Base-by-base conservation (phyloP, 1,140 invertebrate species). In the Cephus cinctus region DNA sequence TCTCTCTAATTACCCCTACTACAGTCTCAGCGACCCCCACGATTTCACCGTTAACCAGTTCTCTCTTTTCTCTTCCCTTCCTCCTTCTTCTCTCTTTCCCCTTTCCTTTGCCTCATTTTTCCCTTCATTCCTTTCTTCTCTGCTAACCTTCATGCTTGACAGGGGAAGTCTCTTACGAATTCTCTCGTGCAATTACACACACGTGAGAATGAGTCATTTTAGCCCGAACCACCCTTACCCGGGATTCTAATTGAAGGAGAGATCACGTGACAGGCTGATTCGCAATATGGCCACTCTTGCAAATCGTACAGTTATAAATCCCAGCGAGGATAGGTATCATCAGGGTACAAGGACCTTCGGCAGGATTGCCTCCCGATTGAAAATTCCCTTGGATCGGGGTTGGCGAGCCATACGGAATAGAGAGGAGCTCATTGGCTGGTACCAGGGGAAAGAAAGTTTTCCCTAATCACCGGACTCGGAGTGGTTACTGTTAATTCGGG, bases 401-500 rank as follows among this genome's bases (percentile, higher is more conserved):
- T 61, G n/a, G n/a, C n/a, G n/a, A n/a, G n/a, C n/a, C n/a, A n/a
- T n/a, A n/a, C n/a, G n/a, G n/a, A n/a, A n/a, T n/a, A n/a, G n/a
- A n/a, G n/a, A n/a, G n/a, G n/a, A n/a, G n/a, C n/a, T n/a, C n/a
- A n/a, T n/a, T n/a, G n/a, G n/a, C n/a, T n/a, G n/a, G n/a, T n/a
- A n/a, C n/a, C n/a, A 59, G 31, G 57, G 58, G 63, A 63, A 71
- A 64, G 63, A 66, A 70, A 62, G 54, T 63, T 67, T 63, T 63
- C 63, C 59, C 59, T 69, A 67, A 72, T 71, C 62, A 72, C 59
- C 65, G 32, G 51, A 44, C 52, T n/a, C 52, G 49, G 58, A 63
- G 67, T 70, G 64, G 66, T 70, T 68, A 69, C 60, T 58, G 67
- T 72, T 74, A 72, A 74, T 74, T 72, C 64, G 55, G 52, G 52